Evolutionary conservation across 2,113 vertebrate species (phyloP), one percentile per base, ranked within the genome.

Genomic region (Neofelis nebulosa): DNA sequence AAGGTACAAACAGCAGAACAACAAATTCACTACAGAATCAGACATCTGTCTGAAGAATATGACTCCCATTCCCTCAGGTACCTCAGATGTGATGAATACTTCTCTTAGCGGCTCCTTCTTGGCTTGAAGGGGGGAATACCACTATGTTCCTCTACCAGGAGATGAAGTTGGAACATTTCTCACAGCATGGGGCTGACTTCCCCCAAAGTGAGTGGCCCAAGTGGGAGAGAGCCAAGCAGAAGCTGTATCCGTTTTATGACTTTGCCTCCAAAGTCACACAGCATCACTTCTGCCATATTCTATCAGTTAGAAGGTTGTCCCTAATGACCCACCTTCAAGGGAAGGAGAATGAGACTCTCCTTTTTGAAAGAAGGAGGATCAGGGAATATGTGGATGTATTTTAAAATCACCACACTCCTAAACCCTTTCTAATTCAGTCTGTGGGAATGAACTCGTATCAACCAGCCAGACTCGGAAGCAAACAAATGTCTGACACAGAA

Each of bases 401-500:
- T 95, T 89, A 83, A 96, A 94, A 68, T 48, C 21, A 23, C 27
- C 21, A 50, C 7, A 14, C 48, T 94, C 76, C 50, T 94, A 78
- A 57, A 89, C 14, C 25, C 36, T 61, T 95, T 78, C 80, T 92
- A 82, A 90, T 45, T 71, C 38, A 90, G 55, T 68, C 79, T 76
- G 13, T 57, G 52, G 87, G 87, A 86, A 85, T 73, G 80, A 95
- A 92, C 52, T 27, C 82, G 3, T 48, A 55, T n/a, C 36, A 84
- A 89, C 38, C n/a, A 96, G 76, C 9, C 91, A 89, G 76, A 79
- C 27, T 88, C 94, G 23, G 61, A 95, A 85, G 94, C 48, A 93
- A 97, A 95, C 69, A 95, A 96, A 80, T 48, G 41, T 87, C 79
- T 97, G 91, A 92, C 78, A 93, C 82, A 92, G 82, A 93, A 96